phyloP scores from a whole-genome alignment of 1,140 invertebrate genomes.

The Zaprionus capensis region DNA sequence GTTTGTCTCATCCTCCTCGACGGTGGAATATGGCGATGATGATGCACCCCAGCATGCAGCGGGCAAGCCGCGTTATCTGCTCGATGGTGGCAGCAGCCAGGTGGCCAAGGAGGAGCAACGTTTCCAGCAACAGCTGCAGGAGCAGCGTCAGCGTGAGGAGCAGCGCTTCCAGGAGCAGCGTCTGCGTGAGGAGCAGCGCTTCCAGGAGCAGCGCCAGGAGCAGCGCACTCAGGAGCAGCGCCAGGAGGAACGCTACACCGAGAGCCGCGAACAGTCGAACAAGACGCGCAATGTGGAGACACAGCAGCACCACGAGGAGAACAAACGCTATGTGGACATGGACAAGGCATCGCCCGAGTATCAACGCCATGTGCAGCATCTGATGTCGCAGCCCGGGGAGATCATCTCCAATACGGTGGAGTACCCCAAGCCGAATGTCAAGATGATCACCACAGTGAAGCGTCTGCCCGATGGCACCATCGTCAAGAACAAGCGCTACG shows the following conservation, averaged over 20 bases:
- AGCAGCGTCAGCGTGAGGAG: constrained; percentile 49
- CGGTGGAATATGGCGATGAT: constrained; percentile 65
- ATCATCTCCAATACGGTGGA: constrained; percentile 86
- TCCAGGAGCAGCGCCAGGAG: constrained; percentile 13
- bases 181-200: constrained; percentile 40
- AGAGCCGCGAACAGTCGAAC: constrained; percentile 68
- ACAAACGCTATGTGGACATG: constrained; percentile 82
- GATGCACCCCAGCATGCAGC: not conserved
- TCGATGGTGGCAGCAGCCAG: constrained; percentile 36
- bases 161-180: constrained; percentile 40
- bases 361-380: constrained; percentile 75
- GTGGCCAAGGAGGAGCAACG: constrained; percentile 26
- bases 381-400: constrained; percentile 80
- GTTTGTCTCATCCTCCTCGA: constrained; percentile 73
- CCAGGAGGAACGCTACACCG: constrained; percentile 60
- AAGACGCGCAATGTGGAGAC: constrained; percentile 74
- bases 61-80: constrained; percentile 54
- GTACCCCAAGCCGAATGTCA: constrained; percentile 87
- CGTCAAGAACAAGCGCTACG: constrained; percentile 87
- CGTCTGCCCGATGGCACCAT: constrained; percentile 87
- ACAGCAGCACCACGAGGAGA: constrained; percentile 73
- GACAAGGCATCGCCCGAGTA: constrained; percentile 81
- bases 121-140: constrained; percentile 29
- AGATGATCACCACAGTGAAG: constrained; percentile 87
- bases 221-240: constrained; percentile 46